phyloP scores from a whole-genome alignment of 2,888 invertebrate genomes.

The Drosophila peninsularis region DNA sequence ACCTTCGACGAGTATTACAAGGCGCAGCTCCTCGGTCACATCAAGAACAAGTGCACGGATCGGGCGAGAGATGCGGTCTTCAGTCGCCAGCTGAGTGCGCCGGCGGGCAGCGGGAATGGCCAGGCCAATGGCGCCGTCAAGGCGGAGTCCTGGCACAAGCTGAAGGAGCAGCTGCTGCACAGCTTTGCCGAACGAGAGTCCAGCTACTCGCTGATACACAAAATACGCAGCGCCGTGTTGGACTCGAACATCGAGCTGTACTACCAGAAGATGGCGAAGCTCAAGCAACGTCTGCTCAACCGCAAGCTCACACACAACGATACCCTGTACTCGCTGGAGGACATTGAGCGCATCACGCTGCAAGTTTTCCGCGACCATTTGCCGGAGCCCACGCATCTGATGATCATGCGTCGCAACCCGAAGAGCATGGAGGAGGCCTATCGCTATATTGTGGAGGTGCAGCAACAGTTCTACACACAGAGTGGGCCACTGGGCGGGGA shows the following conservation, averaged over 20 bases:
- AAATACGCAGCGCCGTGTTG: constrained; percentile 61
- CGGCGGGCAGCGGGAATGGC: constrained; percentile 44
- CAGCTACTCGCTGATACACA: constrained; percentile 67
- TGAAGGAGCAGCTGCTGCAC: constrained; percentile 67
- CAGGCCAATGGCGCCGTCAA: constrained; percentile 35
- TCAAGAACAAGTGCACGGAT: constrained; percentile 73
- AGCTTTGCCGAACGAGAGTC: constrained; percentile 68
- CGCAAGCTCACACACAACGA: constrained; percentile 72
- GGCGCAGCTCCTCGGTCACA: constrained; percentile 60
- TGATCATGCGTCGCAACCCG: constrained; percentile 68
- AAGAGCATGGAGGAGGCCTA: constrained; percentile 76
- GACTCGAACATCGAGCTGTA: constrained; percentile 71
- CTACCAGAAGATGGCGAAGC: constrained; percentile 65
- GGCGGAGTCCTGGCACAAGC: constrained; percentile 65
- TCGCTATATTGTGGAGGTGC: constrained; percentile 73
- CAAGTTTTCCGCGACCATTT: constrained; percentile 71
- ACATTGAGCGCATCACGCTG: constrained; percentile 65
- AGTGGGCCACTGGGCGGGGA: constrained; percentile 67
- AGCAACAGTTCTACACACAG: constrained; percentile 70
- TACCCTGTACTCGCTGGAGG: constrained; percentile 65
- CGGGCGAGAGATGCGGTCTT: constrained; percentile 72
- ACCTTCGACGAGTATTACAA: constrained; percentile 70
- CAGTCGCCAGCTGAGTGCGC: constrained; percentile 64
- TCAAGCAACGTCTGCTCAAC: constrained; percentile 66
- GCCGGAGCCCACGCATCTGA: constrained; percentile 72